phyloP scores from a whole-genome alignment of 2,797 vertebrate genomes.

The Brachyalestes nurse region DNA sequence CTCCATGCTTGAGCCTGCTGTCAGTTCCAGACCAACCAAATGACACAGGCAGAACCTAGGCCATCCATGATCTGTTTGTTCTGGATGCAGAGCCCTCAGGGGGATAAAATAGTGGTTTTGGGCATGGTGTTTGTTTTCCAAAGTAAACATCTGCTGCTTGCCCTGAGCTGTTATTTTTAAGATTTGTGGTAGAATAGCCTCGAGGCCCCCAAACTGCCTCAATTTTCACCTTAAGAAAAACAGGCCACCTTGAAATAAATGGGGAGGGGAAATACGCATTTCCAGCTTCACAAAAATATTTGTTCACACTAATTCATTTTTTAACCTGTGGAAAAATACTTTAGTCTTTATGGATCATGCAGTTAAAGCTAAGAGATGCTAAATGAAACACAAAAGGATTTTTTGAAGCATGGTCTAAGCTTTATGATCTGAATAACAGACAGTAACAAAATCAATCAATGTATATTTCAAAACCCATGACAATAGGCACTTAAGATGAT shows the following conservation, averaged over 20 bases:
- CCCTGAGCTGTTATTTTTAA: constrained; percentile 73
- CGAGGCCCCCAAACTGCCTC: constrained; percentile 62
- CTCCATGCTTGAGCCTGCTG: background rate
- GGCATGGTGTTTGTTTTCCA: constrained; percentile 74
- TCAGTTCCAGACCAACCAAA: constrained; percentile 18
- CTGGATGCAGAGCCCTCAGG: constrained; percentile 59
- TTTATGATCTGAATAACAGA: constrained; percentile 3
- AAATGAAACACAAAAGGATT: constrained; percentile 1
- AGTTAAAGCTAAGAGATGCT: constrained; percentile 6
- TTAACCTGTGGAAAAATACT: constrained; percentile 16
- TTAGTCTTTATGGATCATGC: background rate
- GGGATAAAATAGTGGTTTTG: constrained; percentile 65
- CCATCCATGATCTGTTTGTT: constrained; percentile 52
- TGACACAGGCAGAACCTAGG: constrained; percentile 32
- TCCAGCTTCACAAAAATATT: constrained; percentile 71
- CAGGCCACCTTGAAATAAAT: constrained; percentile 68
- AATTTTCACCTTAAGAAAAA: constrained; percentile 67
- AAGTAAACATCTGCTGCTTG: constrained; percentile 70
- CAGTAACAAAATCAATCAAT: constrained; percentile 16
- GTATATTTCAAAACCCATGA: constrained; percentile 24
- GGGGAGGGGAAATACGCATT: constrained; percentile 52
- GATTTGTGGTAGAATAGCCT: constrained; percentile 66
- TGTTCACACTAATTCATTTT: constrained; percentile 63
- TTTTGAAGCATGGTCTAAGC: constrained; percentile 4
- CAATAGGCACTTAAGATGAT: constrained; percentile 23